phyloP scores from a whole-genome alignment of 2,888 invertebrate genomes.

The Tipula confusa region DNA sequence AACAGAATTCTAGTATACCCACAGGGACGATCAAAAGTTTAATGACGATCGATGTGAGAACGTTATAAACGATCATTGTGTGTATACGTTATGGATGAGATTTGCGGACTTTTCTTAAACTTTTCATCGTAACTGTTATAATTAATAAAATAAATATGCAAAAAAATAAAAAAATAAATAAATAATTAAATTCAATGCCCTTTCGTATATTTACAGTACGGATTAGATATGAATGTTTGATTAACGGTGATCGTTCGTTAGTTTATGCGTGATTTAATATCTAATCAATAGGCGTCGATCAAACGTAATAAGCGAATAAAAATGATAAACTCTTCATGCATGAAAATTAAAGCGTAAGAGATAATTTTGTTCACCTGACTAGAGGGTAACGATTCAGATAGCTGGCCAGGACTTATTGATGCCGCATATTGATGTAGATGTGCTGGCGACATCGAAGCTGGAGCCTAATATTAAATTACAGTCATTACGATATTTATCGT shows the following conservation, averaged over 20 bases:
- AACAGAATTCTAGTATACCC: not conserved
- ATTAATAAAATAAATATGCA: too few relatives aligned
- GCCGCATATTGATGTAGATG: constrained; percentile 74
- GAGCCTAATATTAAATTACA: constrained; percentile 58
- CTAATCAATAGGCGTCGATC: not conserved
- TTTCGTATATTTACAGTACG: not conserved
- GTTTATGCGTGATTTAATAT: not conserved
- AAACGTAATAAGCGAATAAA: constrained; percentile 15
- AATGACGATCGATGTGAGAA: not conserved
- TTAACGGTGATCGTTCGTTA: not conserved
- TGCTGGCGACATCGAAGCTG: constrained; percentile 86
- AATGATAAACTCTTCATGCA: not conserved
- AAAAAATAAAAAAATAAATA: not conserved
- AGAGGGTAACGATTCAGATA: constrained; percentile 73
- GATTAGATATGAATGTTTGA: not conserved
- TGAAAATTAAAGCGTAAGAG: constrained; percentile 25
- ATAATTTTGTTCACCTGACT: constrained; percentile 61
- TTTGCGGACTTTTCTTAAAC: not conserved
- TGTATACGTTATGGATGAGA: not conserved
- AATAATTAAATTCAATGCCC: not conserved
- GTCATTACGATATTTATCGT: not conserved
- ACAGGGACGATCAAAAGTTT: constrained; percentile 3
- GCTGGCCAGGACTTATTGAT: constrained; percentile 56
- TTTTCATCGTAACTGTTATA: not conserved
- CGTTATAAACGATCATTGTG: too few relatives aligned